Evolutionary conservation across 1,140 invertebrate species (phyloP).

Genomic region (Eumeta japonica): DNA sequence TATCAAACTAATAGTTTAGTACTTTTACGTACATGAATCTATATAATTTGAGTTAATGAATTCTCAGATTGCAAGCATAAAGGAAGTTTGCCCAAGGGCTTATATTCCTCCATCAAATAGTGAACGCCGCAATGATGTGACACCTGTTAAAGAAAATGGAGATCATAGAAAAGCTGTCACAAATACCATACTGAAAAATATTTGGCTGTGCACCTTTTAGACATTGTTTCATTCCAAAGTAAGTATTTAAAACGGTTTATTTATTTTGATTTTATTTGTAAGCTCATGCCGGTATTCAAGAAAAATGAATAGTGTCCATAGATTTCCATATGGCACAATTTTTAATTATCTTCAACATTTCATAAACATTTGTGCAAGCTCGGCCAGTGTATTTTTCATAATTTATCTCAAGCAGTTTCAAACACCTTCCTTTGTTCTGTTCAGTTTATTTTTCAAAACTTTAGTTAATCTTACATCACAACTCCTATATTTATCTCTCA

Average conservation of each 20-base stretch:
- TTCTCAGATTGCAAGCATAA: background rate
- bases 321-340: no score
- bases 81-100: background rate
- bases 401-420: background rate
- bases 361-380: background rate
- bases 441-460: no score
- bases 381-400: background rate
- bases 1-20: no score
- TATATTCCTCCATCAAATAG: background rate
- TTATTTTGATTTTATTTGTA: constrained; percentile 1
- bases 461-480: background rate
- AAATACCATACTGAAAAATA: constrained; percentile 6
- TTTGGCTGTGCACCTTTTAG: constrained; percentile 10
- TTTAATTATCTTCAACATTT: background rate
- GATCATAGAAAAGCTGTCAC: background rate
- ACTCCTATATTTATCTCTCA: background rate
- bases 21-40: no score
- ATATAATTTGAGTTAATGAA: no score
- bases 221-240: constrained; percentile 19
- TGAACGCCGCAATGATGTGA: background rate
- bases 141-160: background rate
- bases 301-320: no score
- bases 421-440: background rate
- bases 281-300: no score
- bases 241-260: constrained; percentile 7